Evolutionary conservation across 1,140 invertebrate genomes (phyloP).

Genomic region (Drosophila navojoa): DNA sequence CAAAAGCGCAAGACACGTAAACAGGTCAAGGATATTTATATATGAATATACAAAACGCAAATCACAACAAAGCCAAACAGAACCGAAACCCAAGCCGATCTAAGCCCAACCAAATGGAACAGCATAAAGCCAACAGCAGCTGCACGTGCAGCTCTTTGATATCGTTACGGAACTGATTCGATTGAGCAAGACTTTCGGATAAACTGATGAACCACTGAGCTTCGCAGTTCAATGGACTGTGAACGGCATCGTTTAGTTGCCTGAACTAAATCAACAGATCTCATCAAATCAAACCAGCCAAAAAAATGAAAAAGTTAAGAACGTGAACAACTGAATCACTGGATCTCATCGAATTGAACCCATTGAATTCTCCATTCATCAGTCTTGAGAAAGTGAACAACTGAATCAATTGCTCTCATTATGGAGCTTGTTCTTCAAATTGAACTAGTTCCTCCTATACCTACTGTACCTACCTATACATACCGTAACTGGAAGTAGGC

Average conservation of each 20-base stretch:
- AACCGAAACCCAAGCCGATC: background rate
- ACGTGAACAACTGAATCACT: too few species aligned
- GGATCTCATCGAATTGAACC: too few species aligned
- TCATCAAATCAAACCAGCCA: too few species aligned
- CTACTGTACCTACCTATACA: too few species aligned
- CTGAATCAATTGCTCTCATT: too few species aligned
- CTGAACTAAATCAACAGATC: too few species aligned
- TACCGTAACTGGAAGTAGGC: too few species aligned
- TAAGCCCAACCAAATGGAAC: slow-evolving; percentile 20
- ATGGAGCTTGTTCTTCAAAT: background rate
- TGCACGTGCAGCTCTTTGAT: background rate
- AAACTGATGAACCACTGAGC: background rate
- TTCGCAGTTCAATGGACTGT: background rate
- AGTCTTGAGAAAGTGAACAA: too few species aligned
- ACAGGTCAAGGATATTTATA: slow-evolving; percentile 77
- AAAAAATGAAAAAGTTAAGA: too few species aligned
- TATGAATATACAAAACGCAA: slow-evolving; percentile 56
- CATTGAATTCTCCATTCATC: too few species aligned
- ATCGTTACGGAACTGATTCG: background rate
- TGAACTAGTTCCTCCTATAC: too few species aligned
- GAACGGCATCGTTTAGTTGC: too few species aligned
- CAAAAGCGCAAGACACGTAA: slow-evolving; percentile 69
- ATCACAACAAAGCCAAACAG: slow-evolving; percentile 21
- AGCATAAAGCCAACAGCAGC: slow-evolving; percentile 8
- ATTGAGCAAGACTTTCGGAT: background rate